A percentile compares a stretch with the other conserved stretches of the same genome.
Conservation (phyloP, 2,888 invertebrate genomes). For the Lypha dubia region DNA sequence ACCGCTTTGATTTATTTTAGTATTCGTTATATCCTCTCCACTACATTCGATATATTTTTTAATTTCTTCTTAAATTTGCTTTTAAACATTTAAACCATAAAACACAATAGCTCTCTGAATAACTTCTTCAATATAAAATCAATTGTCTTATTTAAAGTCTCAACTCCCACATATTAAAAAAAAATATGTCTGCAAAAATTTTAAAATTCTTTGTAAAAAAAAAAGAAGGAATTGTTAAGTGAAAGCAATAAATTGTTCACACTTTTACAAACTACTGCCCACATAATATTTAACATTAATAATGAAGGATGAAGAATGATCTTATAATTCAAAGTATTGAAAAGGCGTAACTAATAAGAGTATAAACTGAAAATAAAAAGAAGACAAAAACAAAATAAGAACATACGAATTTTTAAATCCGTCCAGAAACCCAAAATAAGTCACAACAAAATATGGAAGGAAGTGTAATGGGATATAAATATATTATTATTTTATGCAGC, state of each 20-base stretch:
- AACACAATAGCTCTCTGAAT: constrained; percentile 43
- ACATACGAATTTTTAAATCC: constrained; percentile 28
- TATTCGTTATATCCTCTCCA: no score
- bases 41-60: no score
- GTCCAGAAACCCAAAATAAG: constrained; percentile 1
- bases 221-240: constrained; percentile 27
- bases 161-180: constrained; percentile 46
- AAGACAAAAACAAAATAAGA: background rate
- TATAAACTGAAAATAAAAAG: constrained; percentile 30
- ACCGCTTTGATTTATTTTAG: no score
- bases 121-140: constrained; percentile 52
- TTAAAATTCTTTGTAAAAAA: constrained; percentile 21
- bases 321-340: constrained; percentile 67
- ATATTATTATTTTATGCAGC: constrained; percentile 35
- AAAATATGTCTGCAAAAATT: constrained; percentile 7
- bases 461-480: constrained; percentile 48
- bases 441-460: constrained; percentile 41
- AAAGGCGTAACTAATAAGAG: constrained; percentile 64
- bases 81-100: no score
- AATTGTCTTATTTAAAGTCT: constrained; percentile 54
- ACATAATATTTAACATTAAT: constrained; percentile 60
- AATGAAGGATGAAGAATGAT: constrained; percentile 51
- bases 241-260: constrained; percentile 58
- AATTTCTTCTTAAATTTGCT: constrained; percentile 2
- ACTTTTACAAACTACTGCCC: constrained; percentile 66